Percentiles rank a stretch among this genome's conserved stretches.
Evolutionary conservation across 2,888 invertebrate genomes (phyloP).

Genomic region (Lasius platythorax): DNA sequence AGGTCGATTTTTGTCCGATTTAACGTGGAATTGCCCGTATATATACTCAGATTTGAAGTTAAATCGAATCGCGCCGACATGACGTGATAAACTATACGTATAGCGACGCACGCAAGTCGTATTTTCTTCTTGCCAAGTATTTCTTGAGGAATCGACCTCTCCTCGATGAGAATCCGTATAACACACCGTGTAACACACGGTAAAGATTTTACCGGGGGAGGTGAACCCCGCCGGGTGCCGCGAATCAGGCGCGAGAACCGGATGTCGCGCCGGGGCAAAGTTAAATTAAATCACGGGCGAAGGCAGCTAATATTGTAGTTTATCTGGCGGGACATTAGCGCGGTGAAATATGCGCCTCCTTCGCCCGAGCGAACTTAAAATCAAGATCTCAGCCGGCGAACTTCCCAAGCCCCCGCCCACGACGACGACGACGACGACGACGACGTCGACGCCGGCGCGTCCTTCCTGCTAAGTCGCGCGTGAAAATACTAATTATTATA

Average conservation of each 20-base stretch:
- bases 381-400: slow-evolving; percentile 82
- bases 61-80: not conserved
- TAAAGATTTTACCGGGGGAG: slow-evolving; percentile 25
- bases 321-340: slow-evolving; percentile 86
- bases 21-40: too few relatives aligned
- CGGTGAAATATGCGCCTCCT: slow-evolving; percentile 84
- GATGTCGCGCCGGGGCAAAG: slow-evolving; percentile 85
- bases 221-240: slow-evolving; percentile 9
- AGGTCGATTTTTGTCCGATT: too few relatives aligned
- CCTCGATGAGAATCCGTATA: slow-evolving; percentile 7
- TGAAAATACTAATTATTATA: slow-evolving; percentile 86
- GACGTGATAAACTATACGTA: too few relatives aligned
- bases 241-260: slow-evolving; percentile 75
- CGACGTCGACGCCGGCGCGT: slow-evolving; percentile 64
- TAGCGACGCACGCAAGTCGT: not conserved
- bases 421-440: slow-evolving; percentile 42
- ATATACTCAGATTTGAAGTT: not conserved
- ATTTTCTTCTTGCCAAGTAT: not conserved
- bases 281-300: slow-evolving; percentile 85
- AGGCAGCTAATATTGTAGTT: slow-evolving; percentile 86
- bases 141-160: not conserved
- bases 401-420: slow-evolving; percentile 61
- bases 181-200: slow-evolving; percentile 1
- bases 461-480: slow-evolving; percentile 86
- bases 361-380: slow-evolving; percentile 82